A percentile compares a stretch with the other conserved stretches of the same genome.
These are phyloP conservation scores for Gobionotothen gibberifrons DNA, from an alignment of 2,797 vertebrate genomes.

Conservation along the genomic window DNA sequence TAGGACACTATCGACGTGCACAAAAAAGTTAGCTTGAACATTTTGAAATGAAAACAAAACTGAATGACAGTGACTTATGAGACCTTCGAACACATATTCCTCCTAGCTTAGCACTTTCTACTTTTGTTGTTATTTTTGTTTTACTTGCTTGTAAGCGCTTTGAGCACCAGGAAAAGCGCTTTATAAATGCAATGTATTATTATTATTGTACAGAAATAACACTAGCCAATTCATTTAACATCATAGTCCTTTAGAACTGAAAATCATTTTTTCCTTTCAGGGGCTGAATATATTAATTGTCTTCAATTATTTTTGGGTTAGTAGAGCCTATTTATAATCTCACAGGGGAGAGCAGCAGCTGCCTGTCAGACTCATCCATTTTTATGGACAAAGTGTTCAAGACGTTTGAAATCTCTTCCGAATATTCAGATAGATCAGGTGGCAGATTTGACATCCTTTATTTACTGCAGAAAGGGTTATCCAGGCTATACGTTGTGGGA, in stretches of 20 bases:
- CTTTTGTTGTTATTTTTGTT: no score
- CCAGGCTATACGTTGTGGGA: background rate
- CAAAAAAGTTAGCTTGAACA: slow-evolving; percentile 10
- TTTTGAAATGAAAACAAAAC: background rate
- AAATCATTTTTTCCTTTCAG: background rate
- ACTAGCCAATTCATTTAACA: background rate
- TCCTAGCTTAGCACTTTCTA: no score
- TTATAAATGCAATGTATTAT: no score
- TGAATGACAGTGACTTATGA: background rate
- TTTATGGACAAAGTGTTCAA: slow-evolving; percentile 16
- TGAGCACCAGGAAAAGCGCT: no score
- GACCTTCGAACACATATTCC: background rate
- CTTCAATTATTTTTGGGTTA: slow-evolving; percentile 19
- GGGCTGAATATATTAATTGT: slow-evolving; percentile 14
- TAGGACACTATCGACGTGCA: background rate
- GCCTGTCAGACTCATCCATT: slow-evolving; percentile 15
- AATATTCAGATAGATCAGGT: background rate
- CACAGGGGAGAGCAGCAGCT: slow-evolving; percentile 14
- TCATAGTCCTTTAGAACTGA: background rate
- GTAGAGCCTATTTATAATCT: slow-evolving; percentile 7
- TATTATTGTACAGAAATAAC: background rate
- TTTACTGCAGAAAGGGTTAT: background rate
- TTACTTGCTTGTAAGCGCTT: no score
- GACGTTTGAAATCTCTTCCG: background rate
- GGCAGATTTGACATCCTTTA: background rate